Base-by-base conservation (phyloP, 2,797 vertebrate genomes). In the Rhynchonycteris naso region DNA sequence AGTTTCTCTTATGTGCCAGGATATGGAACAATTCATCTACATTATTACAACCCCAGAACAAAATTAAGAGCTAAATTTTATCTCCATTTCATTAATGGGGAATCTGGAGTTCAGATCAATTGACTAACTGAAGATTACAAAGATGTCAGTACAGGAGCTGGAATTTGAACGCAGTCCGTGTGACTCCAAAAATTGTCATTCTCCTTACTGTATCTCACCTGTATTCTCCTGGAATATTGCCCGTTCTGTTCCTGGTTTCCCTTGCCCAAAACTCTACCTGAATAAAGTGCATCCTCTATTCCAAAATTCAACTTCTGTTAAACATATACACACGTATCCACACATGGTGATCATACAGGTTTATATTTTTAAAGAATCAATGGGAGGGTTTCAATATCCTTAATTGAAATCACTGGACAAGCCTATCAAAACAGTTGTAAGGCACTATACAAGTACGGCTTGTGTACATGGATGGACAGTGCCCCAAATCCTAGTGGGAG, bases 11-110 rank as follows among this genome's bases (percentile, higher is more conserved):
- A 38, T 21, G 22, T 72, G 16, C 21, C 33, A 82, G 38, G 33
- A 35, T 19, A 22, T 9, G 2, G 26, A 71, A 8, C 4, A 58
- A 68, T 14, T 50, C 78, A 56, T 21, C 52, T 28, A 72, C 19
- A 24, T 63, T 83, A 58, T 33, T 35, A 54, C 80, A 75, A 75
- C 74, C 30, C 79, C 52, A 65, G 28, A 81, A 38, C 5, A 47
- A 93, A 93, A 52, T 81, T 59, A 76, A 79, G 58, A 91, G 22
- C 22, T 83, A 95, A 35, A 3, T 95, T 92, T 95, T 91, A 35
- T 21, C 38, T 33, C 19, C 47, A 75, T 59, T 87, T 88, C 72
- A 59, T 50, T 68, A 66, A 58, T 14, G 28, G 43, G 13, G 7
- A 84, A 28, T 82, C n/a, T 59, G 7, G 21, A 80, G 43, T 47